phyloP scores from a whole-genome alignment of 1,140 invertebrate species.

The silkworm (Bombyx mori) region DNA sequence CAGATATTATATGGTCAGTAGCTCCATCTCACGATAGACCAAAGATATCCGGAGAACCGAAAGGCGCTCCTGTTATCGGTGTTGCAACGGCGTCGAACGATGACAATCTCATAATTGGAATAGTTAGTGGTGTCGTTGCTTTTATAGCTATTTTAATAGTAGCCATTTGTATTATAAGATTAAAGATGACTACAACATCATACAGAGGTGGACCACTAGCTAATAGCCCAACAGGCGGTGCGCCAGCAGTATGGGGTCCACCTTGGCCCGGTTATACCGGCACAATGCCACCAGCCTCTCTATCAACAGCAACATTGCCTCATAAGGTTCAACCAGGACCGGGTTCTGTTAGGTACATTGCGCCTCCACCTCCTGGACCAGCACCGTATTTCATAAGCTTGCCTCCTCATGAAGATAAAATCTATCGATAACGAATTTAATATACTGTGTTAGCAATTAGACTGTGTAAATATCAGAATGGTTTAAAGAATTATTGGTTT shows the following conservation, averaged over 20 bases:
- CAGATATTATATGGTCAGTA: conserved; percentile 90
- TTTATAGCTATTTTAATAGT: conserved; percentile 91
- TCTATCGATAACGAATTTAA: conserved; percentile 53
- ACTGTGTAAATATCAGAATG: conserved; percentile 20
- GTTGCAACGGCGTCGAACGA: conserved; percentile 81
- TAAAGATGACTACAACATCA: conserved; percentile 76
- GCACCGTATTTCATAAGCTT: conserved; percentile 70
- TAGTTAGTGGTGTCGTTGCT: conserved; percentile 91
- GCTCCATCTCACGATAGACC: conserved; percentile 74
- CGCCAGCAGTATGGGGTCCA: conserved; percentile 67
- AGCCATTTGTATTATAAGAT: conserved; percentile 87
- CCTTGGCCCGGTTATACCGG: conserved; percentile 68
- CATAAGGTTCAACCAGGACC: conserved; percentile 74
- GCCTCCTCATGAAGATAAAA: conserved; percentile 69
- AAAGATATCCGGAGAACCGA: conserved; percentile 71
- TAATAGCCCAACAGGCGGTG: conserved; percentile 65
- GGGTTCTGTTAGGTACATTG: conserved; percentile 69
- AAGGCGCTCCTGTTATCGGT: conserved; percentile 72
- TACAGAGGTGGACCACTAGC: conserved; percentile 78
- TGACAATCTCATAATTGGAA: conserved; percentile 92
- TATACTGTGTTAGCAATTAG: conserved; percentile 5
- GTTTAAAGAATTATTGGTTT: conserved; percentile 1
- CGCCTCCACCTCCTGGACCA: conserved; percentile 40
- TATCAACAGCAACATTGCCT: conserved; percentile 74
- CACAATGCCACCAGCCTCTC: conserved; percentile 61